Evolutionary conservation across 2,888 invertebrate species (phyloP), one percentile per base, ranked within the genome.

Genomic region (Tetranychus piercei): DNA sequence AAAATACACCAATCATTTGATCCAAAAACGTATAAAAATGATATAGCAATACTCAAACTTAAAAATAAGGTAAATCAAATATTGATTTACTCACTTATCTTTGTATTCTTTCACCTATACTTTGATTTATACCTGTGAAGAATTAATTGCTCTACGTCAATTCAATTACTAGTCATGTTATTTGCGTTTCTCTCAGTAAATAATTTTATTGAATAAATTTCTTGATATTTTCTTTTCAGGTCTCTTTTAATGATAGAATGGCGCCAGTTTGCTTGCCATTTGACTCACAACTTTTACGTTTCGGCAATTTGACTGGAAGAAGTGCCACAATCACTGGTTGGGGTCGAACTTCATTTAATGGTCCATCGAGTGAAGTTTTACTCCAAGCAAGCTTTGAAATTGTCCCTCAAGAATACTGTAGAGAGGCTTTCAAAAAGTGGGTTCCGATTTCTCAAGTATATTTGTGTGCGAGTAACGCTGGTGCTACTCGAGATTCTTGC

Each of bases 11-110:
- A 90, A 77, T 15, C 80, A 85, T 1, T 92, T 89, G 87, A 85
- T 80, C 80, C 87, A 0, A 83, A 81, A 1, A 82, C 85, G 34
- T 88, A 86, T 79, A 87, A 86, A 71, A 89, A 89, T 79, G 94
- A 94, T 81, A 88, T 94, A 76, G 92, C 89, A 0, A 81, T 94
- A 1, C 81, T 94, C 0, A 86, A 76, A 23, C 70, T 78, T 11
- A 72, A 67, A 8, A 18, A 64, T 71, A 74, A 74, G 64, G 75
- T 75, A 64, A 23, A 22, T 65, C 11, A 45, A 43, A 34, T 34
- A 34, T 34, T 34, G 34, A 34, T 34, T 34, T 34, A 34, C 34
- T 34, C 34, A 34, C 34, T 34, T 34, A 34, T 34, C 34, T 34
- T 34, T 34, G 34, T 34, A 34, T 34, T 34, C 3, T 34, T 34